Evolutionary conservation across 2,888 invertebrate species (phyloP).

Genomic region (Galeopsomyia nigrocyanea): DNA sequence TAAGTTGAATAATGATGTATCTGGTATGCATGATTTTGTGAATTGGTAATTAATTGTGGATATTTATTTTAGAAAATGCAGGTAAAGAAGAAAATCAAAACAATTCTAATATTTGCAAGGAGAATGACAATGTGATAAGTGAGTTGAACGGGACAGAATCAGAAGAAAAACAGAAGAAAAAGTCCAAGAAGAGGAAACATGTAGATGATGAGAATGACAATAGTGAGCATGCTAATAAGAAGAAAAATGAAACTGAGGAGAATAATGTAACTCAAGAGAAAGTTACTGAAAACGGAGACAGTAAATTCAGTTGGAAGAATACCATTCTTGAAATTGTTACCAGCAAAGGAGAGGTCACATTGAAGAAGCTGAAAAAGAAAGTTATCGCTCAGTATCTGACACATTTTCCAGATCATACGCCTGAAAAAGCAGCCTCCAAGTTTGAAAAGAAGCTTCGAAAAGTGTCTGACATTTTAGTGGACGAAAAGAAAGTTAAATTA

Average conservation of each 20-base stretch:
- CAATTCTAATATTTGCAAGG: slow-evolving; percentile 59
- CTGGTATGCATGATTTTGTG: background rate
- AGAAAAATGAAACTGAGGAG: slow-evolving; percentile 38
- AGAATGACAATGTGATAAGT: slow-evolving; percentile 52
- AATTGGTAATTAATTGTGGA: slow-evolving; percentile 5
- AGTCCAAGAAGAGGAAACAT: slow-evolving; percentile 56
- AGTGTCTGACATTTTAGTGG: slow-evolving; percentile 75
- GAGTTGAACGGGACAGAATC: background rate
- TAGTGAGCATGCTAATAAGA: slow-evolving; percentile 35
- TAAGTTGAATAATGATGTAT: slow-evolving; percentile 28
- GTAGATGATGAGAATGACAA: slow-evolving; percentile 38
- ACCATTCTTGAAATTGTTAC: slow-evolving; percentile 57
- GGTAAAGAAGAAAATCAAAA: slow-evolving; percentile 57
- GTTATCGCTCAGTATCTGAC: slow-evolving; percentile 76
- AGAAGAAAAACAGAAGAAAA: slow-evolving; percentile 51
- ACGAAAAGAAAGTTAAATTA: slow-evolving; percentile 73
- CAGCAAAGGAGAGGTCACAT: slow-evolving; percentile 74
- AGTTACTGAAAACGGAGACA: slow-evolving; percentile 26
- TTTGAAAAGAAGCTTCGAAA: slow-evolving; percentile 81
- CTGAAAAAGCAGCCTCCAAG: slow-evolving; percentile 78
- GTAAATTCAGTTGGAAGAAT: slow-evolving; percentile 60
- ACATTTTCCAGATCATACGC: slow-evolving; percentile 70
- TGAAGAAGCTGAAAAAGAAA: slow-evolving; percentile 84
- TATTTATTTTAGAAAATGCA: slow-evolving; percentile 31
- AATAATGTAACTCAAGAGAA: slow-evolving; percentile 36